Base-by-base conservation (phyloP, 1,140 invertebrate species). In the Cydia amplana region DNA sequence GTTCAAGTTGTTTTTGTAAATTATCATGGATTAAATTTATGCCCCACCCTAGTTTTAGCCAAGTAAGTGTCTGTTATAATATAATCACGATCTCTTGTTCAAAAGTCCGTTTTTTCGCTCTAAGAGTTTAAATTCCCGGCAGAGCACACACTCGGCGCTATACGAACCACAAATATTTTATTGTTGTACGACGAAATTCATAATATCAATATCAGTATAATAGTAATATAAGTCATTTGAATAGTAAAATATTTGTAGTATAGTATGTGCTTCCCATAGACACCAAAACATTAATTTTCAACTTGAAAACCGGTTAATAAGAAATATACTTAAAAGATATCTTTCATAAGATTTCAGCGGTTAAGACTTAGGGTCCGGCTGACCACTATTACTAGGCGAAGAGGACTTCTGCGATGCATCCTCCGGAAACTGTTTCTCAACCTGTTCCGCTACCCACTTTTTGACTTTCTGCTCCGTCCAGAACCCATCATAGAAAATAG, bases 381-480 rank as follows among this genome's bases (percentile, higher is more conserved):
- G 79, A 14, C 49, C 77, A 36, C 49, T 74, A 65, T 60, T 60
- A 23, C 74, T 74, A 28, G 81, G 79, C 3, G 84, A 84, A 18
- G 81, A 32, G 1, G 77, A 51, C 70, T 81, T 82, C 32, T 73
- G 55, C 16, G 77, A 75, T 16, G 80, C 73, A 18, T 91, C 90
- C 23, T 86, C 87, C 0, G 88, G 87, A 74, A 90, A 92, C 82
- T 87, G 87, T 77, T 93, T 93, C 77, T 93, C 91, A 25, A 91
- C 90, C 76, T 93, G 93, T 80, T 93, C 93, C 2, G 93, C 88
- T 1, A 93, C 91, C 93, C 93, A 93, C 76, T 90, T 93, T 76
- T 93, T 93, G 4, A 93, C 93, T 77, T 93, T 93, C 82, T 93
- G 93, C 80, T 93, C 93, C 0, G 91, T 93, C 93, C 93, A 93